These are phyloP conservation scores for Gyrodactylus salaris DNA, from an alignment of 1,140 invertebrate species.

Conservation along the genomic window DNA sequence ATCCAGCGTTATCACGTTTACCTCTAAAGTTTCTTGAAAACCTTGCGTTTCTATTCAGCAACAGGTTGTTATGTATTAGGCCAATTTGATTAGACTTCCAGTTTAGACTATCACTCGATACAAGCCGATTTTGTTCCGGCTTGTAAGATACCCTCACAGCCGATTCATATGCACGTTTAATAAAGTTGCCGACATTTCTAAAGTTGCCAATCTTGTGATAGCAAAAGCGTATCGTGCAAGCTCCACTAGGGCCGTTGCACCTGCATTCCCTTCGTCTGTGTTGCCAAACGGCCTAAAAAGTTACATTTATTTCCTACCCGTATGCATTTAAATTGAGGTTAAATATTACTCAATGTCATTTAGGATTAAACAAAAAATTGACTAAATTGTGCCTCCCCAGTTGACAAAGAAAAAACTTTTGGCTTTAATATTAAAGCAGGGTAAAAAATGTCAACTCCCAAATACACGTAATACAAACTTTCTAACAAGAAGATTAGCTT, in stretches of 20 bases:
- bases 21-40: not conserved
- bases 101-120: not conserved
- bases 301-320: too few species aligned
- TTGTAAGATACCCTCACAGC: constrained; percentile 18
- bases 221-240: constrained; percentile 65
- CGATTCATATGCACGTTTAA: constrained; percentile 43
- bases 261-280: constrained; percentile 28
- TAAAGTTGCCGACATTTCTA: constrained; percentile 38
- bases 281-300: constrained; percentile 3
- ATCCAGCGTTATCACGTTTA: not conserved
- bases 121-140: not conserved
- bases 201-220: constrained; percentile 60
- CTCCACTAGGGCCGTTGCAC: constrained; percentile 74
- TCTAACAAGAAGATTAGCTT: too few species aligned
- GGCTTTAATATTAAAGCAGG: too few species aligned
- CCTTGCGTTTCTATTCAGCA: not conserved
- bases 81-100: not conserved
- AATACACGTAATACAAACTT: too few species aligned
- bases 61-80: not conserved
- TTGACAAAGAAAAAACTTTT: too few species aligned
- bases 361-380: too few species aligned
- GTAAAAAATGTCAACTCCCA: too few species aligned
- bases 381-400: too few species aligned
- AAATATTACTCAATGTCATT: too few species aligned
- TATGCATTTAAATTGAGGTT: too few species aligned